Evolutionary conservation across 64 coral and sea anemone species (phyloP).

Genomic region (Stichodactyla mertensii): DNA sequence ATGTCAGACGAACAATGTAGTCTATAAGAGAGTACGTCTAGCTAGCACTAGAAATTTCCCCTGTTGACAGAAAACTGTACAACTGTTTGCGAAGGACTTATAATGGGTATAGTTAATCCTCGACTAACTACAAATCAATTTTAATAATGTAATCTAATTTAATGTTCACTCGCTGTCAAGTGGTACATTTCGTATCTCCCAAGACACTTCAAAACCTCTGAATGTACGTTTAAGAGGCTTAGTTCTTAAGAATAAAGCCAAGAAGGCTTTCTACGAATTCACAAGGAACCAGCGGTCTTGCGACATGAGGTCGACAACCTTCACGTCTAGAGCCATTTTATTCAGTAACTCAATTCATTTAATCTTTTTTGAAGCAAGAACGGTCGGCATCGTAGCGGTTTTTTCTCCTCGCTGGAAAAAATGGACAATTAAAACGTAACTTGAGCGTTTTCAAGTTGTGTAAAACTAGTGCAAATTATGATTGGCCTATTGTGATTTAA

Average conservation of each 20-base stretch:
- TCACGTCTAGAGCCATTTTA: background rate
- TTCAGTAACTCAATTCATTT: background rate
- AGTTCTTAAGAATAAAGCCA: background rate
- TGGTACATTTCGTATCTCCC: constrained; percentile 9
- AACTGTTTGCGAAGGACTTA: constrained; percentile 16
- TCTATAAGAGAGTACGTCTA: background rate
- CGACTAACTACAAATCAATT: background rate
- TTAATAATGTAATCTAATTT: constrained; percentile 15
- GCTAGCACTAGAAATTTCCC: background rate
- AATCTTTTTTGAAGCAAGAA: background rate
- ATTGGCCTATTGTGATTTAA: constrained; percentile 14
- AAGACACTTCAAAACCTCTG: background rate
- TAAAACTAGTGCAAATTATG: background rate
- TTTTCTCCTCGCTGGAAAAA: background rate
- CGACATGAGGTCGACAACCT: background rate
- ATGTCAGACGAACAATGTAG: background rate
- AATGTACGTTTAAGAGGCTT: background rate
- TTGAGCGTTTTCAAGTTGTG: background rate
- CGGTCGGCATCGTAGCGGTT: background rate
- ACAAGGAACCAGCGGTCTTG: background rate
- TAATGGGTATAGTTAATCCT: background rate
- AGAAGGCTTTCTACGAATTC: background rate
- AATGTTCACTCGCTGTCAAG: constrained; percentile 2
- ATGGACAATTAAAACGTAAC: background rate
- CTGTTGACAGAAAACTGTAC: constrained; percentile 3